phyloP scores from a whole-genome alignment of 2,113 vertebrate genomes.

The Python bivittatus region DNA sequence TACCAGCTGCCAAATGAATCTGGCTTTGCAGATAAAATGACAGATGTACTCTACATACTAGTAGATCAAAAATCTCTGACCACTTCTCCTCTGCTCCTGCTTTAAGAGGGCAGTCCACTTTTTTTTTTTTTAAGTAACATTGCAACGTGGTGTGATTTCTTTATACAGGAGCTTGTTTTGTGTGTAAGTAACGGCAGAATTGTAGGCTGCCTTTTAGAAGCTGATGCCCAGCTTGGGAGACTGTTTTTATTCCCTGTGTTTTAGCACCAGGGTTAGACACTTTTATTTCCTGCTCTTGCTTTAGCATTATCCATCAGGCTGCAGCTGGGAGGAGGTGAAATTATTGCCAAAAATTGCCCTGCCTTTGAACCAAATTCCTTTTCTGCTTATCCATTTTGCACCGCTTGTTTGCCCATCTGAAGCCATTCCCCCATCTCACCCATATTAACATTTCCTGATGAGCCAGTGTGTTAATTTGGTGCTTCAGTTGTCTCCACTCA shows the following conservation, averaged over 20 bases:
- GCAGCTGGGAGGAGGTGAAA: constrained; percentile 31
- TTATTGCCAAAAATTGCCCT: constrained; percentile 37
- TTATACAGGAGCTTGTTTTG: neutral
- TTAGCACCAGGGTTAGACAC: constrained; percentile 40
- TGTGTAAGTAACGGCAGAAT: neutral
- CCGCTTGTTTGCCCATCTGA: constrained; percentile 70
- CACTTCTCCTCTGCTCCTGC: neutral
- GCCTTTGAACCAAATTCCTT: constrained; percentile 50
- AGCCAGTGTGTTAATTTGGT: constrained; percentile 78
- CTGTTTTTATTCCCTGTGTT: neutral
- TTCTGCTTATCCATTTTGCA: constrained; percentile 37
- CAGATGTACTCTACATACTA: neutral
- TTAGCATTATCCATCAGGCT: constrained; percentile 36
- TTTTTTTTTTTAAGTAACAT: neutral
- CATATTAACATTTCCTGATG: constrained; percentile 68
- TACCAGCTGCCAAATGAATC: neutral
- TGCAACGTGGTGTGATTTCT: neutral
- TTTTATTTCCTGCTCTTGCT: constrained; percentile 24
- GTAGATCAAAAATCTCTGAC: neutral
- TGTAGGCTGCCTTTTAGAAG: neutral
- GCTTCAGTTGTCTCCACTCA: constrained; percentile 77
- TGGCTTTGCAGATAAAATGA: neutral
- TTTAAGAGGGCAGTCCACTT: neutral
- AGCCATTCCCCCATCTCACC: constrained; percentile 74
- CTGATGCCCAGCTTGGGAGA: constrained; percentile 5